These are phyloP conservation scores for Poeciliopsis prolifica DNA, from an alignment of 2,113 vertebrate species.

Conservation along the genomic window DNA sequence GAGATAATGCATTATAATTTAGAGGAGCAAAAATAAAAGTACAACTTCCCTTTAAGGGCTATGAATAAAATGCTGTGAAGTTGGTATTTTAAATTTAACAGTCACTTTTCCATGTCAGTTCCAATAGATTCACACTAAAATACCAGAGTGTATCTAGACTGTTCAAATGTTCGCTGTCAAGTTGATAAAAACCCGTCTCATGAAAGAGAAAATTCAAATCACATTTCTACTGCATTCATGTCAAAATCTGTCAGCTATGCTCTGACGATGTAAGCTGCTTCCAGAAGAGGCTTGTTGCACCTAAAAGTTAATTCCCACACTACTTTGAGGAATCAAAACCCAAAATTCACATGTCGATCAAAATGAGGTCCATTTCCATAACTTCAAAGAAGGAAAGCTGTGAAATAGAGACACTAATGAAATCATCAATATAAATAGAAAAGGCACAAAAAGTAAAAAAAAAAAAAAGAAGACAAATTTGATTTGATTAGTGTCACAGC, in stretches of 20 bases:
- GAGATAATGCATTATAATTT: neutral
- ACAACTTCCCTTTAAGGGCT: neutral
- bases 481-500: slow-evolving; percentile 31
- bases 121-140: neutral
- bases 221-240: slow-evolving; percentile 15
- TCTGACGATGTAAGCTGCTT: slow-evolving; percentile 47
- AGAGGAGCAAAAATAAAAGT: neutral
- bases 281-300: slow-evolving; percentile 30
- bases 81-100: neutral
- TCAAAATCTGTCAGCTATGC: slow-evolving; percentile 25
- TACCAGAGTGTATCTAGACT: neutral
- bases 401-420: slow-evolving; percentile 18
- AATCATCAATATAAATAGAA: slow-evolving; percentile 5
- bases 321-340: slow-evolving; percentile 50
- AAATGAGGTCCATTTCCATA: slow-evolving; percentile 22
- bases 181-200: neutral
- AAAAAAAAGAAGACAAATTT: slow-evolving; percentile 7
- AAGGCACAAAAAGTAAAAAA: slow-evolving; percentile 1
- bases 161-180: neutral
- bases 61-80: neutral
- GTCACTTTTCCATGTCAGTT: neutral
- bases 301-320: slow-evolving; percentile 40
- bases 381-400: slow-evolving; percentile 48
- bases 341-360: slow-evolving; percentile 36
- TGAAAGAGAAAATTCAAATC: slow-evolving; percentile 6